These are phyloP conservation scores for Terrapene triunguis DNA, from an alignment of 2,113 vertebrate genomes.

Conservation along the genomic window DNA sequence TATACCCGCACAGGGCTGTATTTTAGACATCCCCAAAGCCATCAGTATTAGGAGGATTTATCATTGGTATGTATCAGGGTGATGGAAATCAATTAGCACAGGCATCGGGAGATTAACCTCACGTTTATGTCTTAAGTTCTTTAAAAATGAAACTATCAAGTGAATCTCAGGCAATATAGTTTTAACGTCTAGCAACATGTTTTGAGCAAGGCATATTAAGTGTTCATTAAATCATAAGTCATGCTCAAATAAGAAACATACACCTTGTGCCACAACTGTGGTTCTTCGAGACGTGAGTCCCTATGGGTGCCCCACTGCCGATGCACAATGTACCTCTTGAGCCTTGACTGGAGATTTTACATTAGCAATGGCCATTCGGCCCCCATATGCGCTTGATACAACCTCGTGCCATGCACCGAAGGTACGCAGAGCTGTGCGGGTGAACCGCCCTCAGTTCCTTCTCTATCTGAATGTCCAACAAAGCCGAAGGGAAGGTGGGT, in stretches of 20 bases:
- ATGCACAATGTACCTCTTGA: not conserved
- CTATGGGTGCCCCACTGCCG: not conserved
- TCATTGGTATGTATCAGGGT: not conserved
- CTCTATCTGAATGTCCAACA: not conserved
- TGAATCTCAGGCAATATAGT: not conserved
- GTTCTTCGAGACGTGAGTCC: not conserved
- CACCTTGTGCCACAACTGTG: too few species aligned
- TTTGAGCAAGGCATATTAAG: not conserved
- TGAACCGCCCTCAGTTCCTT: not conserved
- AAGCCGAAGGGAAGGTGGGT: not conserved
- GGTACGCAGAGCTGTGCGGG: not conserved
- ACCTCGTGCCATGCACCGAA: not conserved
- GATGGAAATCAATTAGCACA: not conserved
- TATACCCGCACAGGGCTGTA: not conserved
- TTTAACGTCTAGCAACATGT: not conserved
- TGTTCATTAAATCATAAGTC: not conserved
- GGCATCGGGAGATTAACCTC: not conserved
- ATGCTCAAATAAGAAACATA: not conserved
- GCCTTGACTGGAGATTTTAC: not conserved
- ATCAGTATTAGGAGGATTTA: not conserved
- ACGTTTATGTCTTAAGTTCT: rapidly evolving
- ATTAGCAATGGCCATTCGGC: not conserved
- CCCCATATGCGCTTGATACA: not conserved
- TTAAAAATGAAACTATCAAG: not conserved
- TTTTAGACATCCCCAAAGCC: not conserved